phyloP scores from a whole-genome alignment of 2,888 invertebrate genomes.

The Antheraea assamensis region DNA sequence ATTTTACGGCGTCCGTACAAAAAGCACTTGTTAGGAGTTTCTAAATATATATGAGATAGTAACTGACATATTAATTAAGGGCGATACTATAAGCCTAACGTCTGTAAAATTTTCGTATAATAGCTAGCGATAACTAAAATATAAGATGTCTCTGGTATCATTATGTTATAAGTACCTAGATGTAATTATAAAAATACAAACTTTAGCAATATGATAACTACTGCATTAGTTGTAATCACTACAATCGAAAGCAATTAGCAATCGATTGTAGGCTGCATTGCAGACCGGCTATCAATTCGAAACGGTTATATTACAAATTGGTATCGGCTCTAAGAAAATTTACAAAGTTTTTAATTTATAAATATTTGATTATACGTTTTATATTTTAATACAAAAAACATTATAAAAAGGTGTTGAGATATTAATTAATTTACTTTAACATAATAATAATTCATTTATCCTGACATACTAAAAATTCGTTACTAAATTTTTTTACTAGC shows the following conservation, averaged over 20 bases:
- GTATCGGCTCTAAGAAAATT: slow-evolving; percentile 27
- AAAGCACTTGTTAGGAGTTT: too few species aligned
- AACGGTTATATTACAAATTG: slow-evolving; percentile 34
- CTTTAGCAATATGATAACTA: not conserved
- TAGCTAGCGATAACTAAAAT: too few species aligned
- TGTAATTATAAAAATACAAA: not conserved
- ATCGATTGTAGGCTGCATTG: slow-evolving; percentile 31
- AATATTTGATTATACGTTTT: slow-evolving; percentile 16
- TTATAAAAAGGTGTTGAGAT: not conserved
- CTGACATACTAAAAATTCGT: not conserved
- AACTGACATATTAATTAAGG: too few species aligned
- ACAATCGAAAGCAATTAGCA: slow-evolving; percentile 27
- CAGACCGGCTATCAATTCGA: slow-evolving; percentile 38
- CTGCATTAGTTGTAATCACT: not conserved
- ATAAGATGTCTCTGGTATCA: not conserved
- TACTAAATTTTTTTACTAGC: not conserved
- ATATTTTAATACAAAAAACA: slow-evolving; percentile 24
- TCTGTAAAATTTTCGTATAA: too few species aligned
- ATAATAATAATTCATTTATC: not conserved
- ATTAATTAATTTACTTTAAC: not conserved
- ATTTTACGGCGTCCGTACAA: too few species aligned
- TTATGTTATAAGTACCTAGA: not conserved
- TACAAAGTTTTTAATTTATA: slow-evolving; percentile 22
- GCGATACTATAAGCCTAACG: not conserved
- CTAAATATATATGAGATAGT: too few species aligned